These are phyloP conservation scores for Pogonomyrmex californicus DNA, from an alignment of 1,140 invertebrate species.

Conservation along the genomic window DNA sequence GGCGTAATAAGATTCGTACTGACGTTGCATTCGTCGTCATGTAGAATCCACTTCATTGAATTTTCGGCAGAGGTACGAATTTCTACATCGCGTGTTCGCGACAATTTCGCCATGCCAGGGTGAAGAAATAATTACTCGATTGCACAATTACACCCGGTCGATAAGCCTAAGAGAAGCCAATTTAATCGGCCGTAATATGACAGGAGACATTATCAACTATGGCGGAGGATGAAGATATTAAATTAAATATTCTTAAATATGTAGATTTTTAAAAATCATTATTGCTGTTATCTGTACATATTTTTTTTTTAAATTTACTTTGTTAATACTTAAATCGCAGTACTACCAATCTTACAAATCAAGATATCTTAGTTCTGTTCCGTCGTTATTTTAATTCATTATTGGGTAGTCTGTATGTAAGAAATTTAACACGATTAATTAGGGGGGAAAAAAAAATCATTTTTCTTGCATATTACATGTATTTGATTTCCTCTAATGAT, in stretches of 20 bases:
- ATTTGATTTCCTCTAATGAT: background rate
- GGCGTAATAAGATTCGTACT: slow-evolving; percentile 6
- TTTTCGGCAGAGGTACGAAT: slow-evolving; percentile 16
- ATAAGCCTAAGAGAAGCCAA: background rate
- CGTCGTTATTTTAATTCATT: background rate
- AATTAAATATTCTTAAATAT: slow-evolving; percentile 3
- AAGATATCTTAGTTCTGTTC: background rate
- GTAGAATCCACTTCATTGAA: background rate
- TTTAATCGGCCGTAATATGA: slow-evolving; percentile 16
- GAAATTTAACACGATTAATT: background rate
- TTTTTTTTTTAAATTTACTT: background rate
- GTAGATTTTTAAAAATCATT: background rate
- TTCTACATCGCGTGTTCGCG: background rate
- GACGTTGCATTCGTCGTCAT: background rate
- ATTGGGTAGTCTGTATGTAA: background rate
- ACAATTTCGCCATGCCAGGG: slow-evolving; percentile 9
- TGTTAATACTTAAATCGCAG: background rate
- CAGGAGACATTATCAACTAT: background rate
- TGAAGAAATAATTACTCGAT: slow-evolving; percentile 36
- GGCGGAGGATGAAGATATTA: background rate
- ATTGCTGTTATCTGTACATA: background rate
- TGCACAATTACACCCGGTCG: slow-evolving; percentile 3
- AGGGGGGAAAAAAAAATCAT: background rate
- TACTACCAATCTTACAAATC: background rate
- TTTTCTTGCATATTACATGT: background rate